These are phyloP conservation scores for Chaetophractus vellerosus DNA, from an alignment of 2,797 vertebrate species.

Conservation along the genomic window DNA sequence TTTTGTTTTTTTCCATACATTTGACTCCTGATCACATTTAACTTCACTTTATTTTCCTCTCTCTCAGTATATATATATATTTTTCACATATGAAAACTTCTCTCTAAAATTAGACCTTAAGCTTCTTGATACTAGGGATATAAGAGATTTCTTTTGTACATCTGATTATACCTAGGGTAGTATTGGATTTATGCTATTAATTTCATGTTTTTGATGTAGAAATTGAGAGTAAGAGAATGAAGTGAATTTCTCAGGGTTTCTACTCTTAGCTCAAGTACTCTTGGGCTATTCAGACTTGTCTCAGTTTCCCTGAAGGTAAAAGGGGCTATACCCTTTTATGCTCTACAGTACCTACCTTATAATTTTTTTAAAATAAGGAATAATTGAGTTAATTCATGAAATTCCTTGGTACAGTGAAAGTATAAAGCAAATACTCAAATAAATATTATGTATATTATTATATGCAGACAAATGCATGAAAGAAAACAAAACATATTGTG, in stretches of 20 bases:
- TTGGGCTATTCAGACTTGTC: neutral
- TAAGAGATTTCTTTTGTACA: constrained; percentile 39
- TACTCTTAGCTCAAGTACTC: neutral
- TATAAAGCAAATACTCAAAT: neutral
- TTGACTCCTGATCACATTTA: constrained; percentile 26
- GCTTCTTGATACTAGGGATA: neutral
- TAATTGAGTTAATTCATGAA: neutral
- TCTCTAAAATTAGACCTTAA: constrained; percentile 55
- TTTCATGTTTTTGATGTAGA: constrained; percentile 14
- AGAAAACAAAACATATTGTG: neutral
- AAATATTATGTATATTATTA: constrained; percentile 1
- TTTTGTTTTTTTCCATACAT: constrained; percentile 22
- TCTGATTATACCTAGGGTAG: neutral
- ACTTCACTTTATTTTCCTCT: constrained; percentile 6
- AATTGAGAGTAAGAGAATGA: neutral
- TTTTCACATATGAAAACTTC: neutral
- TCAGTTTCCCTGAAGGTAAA: constrained; percentile 22
- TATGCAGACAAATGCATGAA: neutral
- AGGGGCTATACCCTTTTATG: neutral
- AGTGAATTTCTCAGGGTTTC: neutral
- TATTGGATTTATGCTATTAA: constrained; percentile 8
- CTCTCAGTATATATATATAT: neutral
- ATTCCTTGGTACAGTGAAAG: neutral
- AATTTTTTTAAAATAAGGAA: neutral
- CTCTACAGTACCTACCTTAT: neutral